Conservation (phyloP, 2,797 vertebrate species). For the Chaunax sp. region DNA sequence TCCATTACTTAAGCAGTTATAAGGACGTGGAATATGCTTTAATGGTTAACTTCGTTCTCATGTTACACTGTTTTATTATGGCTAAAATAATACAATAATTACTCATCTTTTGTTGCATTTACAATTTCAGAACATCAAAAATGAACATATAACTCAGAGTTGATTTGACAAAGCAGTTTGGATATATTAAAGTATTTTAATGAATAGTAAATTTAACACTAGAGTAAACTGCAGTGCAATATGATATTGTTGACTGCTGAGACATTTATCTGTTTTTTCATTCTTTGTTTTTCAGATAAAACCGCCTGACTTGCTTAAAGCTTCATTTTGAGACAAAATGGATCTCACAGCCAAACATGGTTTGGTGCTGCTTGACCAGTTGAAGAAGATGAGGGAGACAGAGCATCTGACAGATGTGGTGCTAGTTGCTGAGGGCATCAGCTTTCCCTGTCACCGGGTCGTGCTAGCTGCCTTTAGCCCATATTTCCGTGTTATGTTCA, state of each 20-base stretch:
- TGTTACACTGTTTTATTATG: neutral
- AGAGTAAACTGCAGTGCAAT: neutral
- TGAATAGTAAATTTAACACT: neutral
- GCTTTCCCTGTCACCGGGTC: constrained; percentile 93
- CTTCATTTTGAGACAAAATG: constrained; percentile 65
- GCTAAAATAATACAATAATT: constrained; percentile 1
- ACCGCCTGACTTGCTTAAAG: constrained; percentile 6
- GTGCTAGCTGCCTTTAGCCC: constrained; percentile 95
- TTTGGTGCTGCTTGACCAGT: constrained; percentile 86
- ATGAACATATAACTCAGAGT: neutral
- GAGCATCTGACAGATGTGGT: constrained; percentile 92
- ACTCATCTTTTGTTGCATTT: neutral
- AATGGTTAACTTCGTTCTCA: neutral
- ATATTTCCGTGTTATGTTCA: constrained; percentile 99
- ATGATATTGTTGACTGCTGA: neutral
- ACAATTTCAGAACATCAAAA: neutral
- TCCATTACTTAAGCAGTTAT: too few species aligned
- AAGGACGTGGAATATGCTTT: neutral
- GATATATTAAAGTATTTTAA: neutral
- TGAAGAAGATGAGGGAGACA: constrained; percentile 90
- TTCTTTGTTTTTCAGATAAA: constrained; percentile 55
- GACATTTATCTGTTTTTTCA: constrained; percentile 3
- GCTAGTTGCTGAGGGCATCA: constrained; percentile 91
- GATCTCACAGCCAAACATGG: constrained; percentile 86
- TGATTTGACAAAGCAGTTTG: neutral